Conservation (phyloP, 2,113 vertebrate genomes). For the Odocoileus hemionus region DNA sequence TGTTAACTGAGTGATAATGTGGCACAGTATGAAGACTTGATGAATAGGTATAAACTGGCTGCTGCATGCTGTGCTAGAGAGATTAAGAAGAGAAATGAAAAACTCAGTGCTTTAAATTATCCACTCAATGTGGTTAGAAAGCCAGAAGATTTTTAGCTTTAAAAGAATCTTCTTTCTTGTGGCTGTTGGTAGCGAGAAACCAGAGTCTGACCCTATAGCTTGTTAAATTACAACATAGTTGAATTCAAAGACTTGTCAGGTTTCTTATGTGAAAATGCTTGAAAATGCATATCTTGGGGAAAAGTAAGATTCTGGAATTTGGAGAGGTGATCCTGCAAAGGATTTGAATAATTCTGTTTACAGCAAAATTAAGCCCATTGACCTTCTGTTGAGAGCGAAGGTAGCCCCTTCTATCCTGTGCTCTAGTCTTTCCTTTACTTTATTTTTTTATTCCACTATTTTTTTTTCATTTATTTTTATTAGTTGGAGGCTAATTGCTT, state of each 20-base stretch:
- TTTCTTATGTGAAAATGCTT: neutral
- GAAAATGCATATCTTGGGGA: neutral
- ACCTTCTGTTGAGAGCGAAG: neutral
- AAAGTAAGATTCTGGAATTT: neutral
- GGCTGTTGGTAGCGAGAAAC: neutral
- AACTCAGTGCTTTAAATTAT: conserved; percentile 8
- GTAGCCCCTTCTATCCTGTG: accelerated
- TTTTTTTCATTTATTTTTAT: no score
- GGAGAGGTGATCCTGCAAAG: neutral
- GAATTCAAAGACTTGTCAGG: neutral
- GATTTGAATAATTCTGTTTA: neutral
- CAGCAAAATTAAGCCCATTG: neutral
- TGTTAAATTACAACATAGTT: conserved; percentile 32
- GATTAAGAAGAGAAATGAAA: neutral
- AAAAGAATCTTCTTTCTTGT: conserved; percentile 13
- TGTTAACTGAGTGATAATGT: neutral
- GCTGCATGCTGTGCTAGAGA: neutral
- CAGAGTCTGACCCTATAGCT: neutral
- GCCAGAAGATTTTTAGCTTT: conserved; percentile 1
- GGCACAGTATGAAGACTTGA: neutral
- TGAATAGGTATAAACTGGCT: neutral
- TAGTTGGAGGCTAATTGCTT: no score
- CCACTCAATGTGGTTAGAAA: neutral
- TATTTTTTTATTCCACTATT: neutral
- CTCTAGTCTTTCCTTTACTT: neutral